These are phyloP conservation scores for Melinaea menophilus DNA, from an alignment of 2,888 invertebrate genomes.

Conservation along the genomic window DNA sequence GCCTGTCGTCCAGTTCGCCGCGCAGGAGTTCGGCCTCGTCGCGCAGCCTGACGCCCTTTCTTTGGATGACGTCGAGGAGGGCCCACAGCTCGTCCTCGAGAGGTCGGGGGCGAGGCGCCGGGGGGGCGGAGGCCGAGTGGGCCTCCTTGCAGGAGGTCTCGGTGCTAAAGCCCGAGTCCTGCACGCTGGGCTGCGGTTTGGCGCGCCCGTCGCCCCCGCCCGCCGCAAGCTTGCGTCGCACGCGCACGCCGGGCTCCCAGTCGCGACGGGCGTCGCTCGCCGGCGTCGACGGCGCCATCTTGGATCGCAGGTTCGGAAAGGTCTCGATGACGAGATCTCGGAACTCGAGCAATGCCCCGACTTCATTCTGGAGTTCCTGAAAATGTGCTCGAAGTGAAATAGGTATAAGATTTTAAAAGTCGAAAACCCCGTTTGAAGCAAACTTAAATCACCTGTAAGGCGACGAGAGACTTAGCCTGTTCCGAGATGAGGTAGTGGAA, in stretches of 20 bases:
- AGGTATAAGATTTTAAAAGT: not conserved
- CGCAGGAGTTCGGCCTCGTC: slow-evolving; percentile 84
- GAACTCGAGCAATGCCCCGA: slow-evolving; percentile 93
- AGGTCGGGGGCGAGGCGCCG: slow-evolving; percentile 77
- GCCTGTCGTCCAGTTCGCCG: slow-evolving; percentile 43
- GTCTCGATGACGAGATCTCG: slow-evolving; percentile 96
- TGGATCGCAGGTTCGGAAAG: slow-evolving; percentile 92
- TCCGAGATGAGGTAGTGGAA: slow-evolving; percentile 91
- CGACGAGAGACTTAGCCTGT: slow-evolving; percentile 92
- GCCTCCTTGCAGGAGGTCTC: slow-evolving; percentile 91
- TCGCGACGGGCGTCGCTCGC: slow-evolving; percentile 76
- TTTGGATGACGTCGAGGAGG: slow-evolving; percentile 90
- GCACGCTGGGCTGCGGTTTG: slow-evolving; percentile 81
- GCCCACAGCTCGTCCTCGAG: slow-evolving; percentile 90
- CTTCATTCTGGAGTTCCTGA: slow-evolving; percentile 94
- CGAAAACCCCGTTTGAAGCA: not conserved
- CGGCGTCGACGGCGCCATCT: slow-evolving; percentile 84
- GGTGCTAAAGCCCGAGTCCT: slow-evolving; percentile 93
- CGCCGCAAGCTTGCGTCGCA: slow-evolving; percentile 79
- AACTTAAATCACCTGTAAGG: slow-evolving; percentile 80
- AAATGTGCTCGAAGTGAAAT: slow-evolving; percentile 10
- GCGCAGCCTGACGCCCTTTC: slow-evolving; percentile 82
- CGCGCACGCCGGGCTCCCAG: slow-evolving; percentile 90
- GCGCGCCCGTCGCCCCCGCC: slow-evolving; percentile 66
- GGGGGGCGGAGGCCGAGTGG: slow-evolving; percentile 80